Percentiles rank a stretch among this genome's conserved stretches.
Conservation (phyloP, 2,888 invertebrate species). For the Tetranychus piercei region DNA sequence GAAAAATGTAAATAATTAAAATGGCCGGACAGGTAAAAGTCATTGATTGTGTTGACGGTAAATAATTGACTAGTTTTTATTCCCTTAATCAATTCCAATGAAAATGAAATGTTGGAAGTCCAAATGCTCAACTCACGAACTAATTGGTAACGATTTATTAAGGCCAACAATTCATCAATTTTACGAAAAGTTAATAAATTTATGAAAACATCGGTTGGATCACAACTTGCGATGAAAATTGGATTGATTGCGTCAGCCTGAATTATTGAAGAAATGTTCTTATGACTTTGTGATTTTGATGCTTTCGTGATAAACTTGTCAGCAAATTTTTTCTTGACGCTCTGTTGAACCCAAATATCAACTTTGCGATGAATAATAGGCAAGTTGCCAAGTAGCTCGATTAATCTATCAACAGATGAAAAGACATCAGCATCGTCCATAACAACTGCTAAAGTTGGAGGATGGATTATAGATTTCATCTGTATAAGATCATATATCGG, state of each 20-base stretch:
- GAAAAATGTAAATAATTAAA: no score
- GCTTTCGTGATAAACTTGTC: not conserved
- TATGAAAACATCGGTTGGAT: not conserved
- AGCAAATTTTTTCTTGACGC: not conserved
- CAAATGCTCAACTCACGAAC: not conserved
- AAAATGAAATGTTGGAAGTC: not conserved
- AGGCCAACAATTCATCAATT: not conserved
- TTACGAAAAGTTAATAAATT: not conserved
- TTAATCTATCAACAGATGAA: not conserved
- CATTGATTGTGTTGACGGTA: not conserved
- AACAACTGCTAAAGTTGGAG: not conserved
- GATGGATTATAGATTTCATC: not conserved
- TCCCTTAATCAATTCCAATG: not conserved
- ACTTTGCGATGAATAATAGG: not conserved
- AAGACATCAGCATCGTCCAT: conserved; percentile 7
- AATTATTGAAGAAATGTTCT: not conserved
- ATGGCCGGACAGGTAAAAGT: no score
- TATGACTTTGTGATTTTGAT: not conserved
- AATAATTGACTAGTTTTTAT: not conserved
- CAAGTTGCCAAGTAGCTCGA: not conserved
- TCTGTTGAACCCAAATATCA: conserved; percentile 6
- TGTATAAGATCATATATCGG: not conserved
- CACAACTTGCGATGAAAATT: not conserved
- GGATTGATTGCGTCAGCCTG: not conserved
- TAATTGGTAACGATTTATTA: not conserved